phyloP scores from a whole-genome alignment of 2,797 vertebrate species.

The Orestias chungarensis region DNA sequence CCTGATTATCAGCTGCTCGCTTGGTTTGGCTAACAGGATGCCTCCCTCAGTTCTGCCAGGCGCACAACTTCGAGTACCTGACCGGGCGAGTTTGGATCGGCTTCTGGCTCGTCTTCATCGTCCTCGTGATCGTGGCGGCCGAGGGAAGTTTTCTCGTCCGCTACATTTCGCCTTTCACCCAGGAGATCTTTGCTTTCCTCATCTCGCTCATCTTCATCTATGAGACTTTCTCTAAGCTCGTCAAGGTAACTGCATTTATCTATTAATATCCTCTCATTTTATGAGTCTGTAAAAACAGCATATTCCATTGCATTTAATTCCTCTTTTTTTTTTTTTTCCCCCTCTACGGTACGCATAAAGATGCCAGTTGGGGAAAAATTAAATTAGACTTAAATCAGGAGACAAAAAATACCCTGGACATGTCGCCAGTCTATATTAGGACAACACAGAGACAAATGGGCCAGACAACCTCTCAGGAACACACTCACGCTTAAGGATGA shows the following conservation, averaged over 20 bases:
- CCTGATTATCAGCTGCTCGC: not conserved
- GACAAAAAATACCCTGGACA: too few species aligned
- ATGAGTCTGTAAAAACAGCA: too few species aligned
- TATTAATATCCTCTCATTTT: not conserved
- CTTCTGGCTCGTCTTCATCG: conserved; percentile 94
- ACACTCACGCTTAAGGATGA: too few species aligned
- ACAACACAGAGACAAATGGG: too few species aligned
- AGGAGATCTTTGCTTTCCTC: conserved; percentile 98
- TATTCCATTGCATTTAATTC: too few species aligned
- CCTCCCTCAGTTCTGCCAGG: conserved; percentile 88
- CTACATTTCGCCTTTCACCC: conserved; percentile 96
- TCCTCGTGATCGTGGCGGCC: conserved; percentile 91
- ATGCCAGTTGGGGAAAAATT: too few species aligned
- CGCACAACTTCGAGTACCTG: conserved; percentile 92
- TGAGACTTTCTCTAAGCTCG: conserved; percentile 96
- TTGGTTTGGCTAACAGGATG: not conserved
- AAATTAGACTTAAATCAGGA: too few species aligned
- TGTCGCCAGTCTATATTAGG: too few species aligned
- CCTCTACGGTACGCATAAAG: too few species aligned
- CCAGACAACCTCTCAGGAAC: too few species aligned
- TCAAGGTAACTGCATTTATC: conserved; percentile 81
- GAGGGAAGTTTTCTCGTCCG: conserved; percentile 97
- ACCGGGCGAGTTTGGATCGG: conserved; percentile 98
- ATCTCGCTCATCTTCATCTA: conserved; percentile 99
- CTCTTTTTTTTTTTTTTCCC: too few species aligned